Evolutionary conservation across 2,797 vertebrate genomes (phyloP).

Genomic region (Gastrophryne carolinensis): DNA sequence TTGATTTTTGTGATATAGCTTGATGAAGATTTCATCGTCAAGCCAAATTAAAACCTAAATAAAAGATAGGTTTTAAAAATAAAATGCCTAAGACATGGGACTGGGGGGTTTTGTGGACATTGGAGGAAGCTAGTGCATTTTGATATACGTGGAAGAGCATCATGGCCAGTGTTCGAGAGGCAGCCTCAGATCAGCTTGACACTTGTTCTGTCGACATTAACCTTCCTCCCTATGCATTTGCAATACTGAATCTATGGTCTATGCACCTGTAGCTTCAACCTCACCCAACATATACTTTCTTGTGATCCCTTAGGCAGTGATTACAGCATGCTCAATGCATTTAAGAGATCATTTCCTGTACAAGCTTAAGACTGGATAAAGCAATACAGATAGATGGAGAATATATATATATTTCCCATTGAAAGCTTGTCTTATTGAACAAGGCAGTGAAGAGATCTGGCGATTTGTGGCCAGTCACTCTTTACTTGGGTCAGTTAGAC

Average conservation of each 20-base stretch:
- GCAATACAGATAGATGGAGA: too few species aligned
- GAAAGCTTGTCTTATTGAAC: too few species aligned
- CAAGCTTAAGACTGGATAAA: too few species aligned
- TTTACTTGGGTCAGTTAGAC: too few species aligned
- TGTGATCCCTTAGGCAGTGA: too few species aligned
- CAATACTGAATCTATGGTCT: neutral
- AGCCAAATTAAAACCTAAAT: neutral
- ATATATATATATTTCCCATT: too few species aligned
- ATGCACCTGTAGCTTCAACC: neutral
- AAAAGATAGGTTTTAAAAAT: neutral
- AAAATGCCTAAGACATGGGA: neutral
- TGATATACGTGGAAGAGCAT: conserved; percentile 5
- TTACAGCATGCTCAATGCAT: too few species aligned
- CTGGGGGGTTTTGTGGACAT: neutral
- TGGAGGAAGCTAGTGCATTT: neutral
- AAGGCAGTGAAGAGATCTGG: too few species aligned
- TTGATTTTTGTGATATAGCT: too few species aligned
- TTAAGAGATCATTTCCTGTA: too few species aligned
- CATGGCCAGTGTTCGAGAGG: neutral
- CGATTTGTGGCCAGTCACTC: too few species aligned
- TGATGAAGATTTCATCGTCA: neutral
- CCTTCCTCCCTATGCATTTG: neutral
- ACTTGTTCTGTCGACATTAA: conserved; percentile 33
- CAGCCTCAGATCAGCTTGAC: conserved; percentile 14
- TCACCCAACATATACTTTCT: neutral